Percentiles rank a stretch among this genome's conserved stretches.
Conservation (phyloP, 2,888 invertebrate genomes). For the Hypomecis punctinalis region DNA sequence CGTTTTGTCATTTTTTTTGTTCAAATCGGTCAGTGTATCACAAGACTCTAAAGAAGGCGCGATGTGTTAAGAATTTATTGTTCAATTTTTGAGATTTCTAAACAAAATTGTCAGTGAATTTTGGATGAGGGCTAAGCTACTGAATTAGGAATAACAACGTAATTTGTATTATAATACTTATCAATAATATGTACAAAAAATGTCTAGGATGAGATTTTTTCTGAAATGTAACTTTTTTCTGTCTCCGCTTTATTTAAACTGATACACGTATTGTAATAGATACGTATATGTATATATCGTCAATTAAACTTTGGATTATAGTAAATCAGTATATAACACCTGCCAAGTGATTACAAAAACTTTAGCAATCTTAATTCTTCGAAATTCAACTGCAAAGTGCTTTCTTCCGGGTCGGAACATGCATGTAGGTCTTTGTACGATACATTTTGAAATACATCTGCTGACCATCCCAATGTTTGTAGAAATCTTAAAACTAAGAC, state of each 20-base stretch:
- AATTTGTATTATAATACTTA: no score
- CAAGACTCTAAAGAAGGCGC: conserved; percentile 24
- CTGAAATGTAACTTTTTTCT: no score
- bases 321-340: not conserved
- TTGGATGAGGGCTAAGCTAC: not conserved
- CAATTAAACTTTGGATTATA: not conserved
- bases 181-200: no score
- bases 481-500: conserved; percentile 52
- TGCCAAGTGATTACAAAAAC: not conserved
- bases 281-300: no score
- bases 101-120: not conserved
- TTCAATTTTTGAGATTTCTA: not conserved
- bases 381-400: conserved; percentile 9
- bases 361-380: conserved; percentile 4
- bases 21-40: conserved; percentile 36
- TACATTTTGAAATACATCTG: conserved; percentile 49
- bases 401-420: conserved; percentile 22
- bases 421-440: conserved; percentile 35
- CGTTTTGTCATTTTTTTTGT: conserved; percentile 9
- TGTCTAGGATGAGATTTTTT: no score
- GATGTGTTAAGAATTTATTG: not conserved
- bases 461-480: conserved; percentile 50
- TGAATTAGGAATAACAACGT: no score
- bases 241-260: no score
- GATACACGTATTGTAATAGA: no score